Percentiles rank a stretch among this genome's conserved stretches.
These are phyloP conservation scores for Tribolium castaneum DNA, from an alignment of 1,140 invertebrate species.

Conservation along the genomic window DNA sequence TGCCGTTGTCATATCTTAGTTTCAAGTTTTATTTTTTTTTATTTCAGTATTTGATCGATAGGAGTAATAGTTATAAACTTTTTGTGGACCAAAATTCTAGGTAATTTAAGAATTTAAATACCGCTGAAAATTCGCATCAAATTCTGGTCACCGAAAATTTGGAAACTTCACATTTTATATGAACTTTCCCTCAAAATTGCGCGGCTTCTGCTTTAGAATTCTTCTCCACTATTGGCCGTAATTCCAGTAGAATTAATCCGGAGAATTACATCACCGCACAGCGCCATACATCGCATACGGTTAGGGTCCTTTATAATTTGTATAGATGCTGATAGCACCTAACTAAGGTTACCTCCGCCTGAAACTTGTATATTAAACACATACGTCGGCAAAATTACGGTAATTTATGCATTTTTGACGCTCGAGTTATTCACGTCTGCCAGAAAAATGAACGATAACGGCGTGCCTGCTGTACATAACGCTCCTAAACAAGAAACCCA, in stretches of 20 bases:
- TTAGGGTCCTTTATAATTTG: constrained; percentile 19
- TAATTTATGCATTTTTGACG: constrained; percentile 40
- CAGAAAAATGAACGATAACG: constrained; percentile 38
- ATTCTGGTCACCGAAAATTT: too few relatives aligned
- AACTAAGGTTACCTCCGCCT: constrained; percentile 13
- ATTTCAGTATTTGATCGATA: too few relatives aligned
- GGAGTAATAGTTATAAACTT: too few relatives aligned
- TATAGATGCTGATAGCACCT: constrained; percentile 17
- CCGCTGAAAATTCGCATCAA: too few relatives aligned
- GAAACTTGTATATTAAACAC: constrained; percentile 27
- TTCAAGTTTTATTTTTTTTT: too few relatives aligned
- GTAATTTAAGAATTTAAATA: too few relatives aligned
- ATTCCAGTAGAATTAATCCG: background rate
- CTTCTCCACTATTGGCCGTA: background rate
- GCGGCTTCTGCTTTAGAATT: background rate
- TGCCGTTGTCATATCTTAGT: too few relatives aligned
- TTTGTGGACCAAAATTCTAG: too few relatives aligned
- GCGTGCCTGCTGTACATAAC: background rate
- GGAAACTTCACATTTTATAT: too few relatives aligned
- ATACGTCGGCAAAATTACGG: constrained; percentile 20
- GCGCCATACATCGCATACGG: constrained; percentile 6
- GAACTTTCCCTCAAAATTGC: background rate
- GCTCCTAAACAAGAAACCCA: background rate
- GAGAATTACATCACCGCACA: background rate
- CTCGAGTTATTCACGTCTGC: constrained; percentile 20